A percentile compares a stretch with the other conserved stretches of the same genome.
Evolutionary conservation across 35 echinoderm and acorn worm genomes (phyloP).

Genomic region (Ptychodera flava): DNA sequence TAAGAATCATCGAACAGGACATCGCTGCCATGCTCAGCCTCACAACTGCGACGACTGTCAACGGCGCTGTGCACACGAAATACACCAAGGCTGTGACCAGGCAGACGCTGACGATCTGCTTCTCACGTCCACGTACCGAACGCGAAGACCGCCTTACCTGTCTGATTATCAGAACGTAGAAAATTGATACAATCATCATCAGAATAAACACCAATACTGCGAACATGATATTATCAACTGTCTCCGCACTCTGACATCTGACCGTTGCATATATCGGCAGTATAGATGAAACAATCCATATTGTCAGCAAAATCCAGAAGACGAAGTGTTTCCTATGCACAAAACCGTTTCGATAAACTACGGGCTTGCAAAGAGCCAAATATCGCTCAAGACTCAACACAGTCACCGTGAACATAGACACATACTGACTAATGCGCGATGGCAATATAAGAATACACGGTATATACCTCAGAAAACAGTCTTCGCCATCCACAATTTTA

Average conservation of each 20-base stretch:
- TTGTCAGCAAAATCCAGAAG: not conserved
- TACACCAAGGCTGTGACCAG: not conserved
- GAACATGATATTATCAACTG: not conserved
- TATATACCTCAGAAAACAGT: not conserved
- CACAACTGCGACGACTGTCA: too few relatives aligned
- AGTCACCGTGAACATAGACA: not conserved
- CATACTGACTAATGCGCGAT: not conserved
- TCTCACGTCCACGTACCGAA: not conserved
- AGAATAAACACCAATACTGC: not conserved
- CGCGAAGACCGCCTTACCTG: not conserved
- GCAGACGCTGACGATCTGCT: not conserved
- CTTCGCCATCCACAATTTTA: not conserved
- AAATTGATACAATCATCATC: not conserved
- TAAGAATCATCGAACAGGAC: too few relatives aligned
- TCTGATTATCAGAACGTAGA: not conserved
- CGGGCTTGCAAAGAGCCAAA: not conserved
- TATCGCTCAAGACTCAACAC: not conserved
- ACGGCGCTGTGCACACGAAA: not conserved
- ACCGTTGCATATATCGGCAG: not conserved
- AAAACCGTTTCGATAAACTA: not conserved
- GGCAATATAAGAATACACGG: not conserved
- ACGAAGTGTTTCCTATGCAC: not conserved
- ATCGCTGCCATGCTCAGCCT: not conserved
- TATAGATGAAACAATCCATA: not conserved
- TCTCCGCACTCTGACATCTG: not conserved